phyloP scores from a whole-genome alignment of 2,888 invertebrate genomes.

The Leptura quadrifasciata region DNA sequence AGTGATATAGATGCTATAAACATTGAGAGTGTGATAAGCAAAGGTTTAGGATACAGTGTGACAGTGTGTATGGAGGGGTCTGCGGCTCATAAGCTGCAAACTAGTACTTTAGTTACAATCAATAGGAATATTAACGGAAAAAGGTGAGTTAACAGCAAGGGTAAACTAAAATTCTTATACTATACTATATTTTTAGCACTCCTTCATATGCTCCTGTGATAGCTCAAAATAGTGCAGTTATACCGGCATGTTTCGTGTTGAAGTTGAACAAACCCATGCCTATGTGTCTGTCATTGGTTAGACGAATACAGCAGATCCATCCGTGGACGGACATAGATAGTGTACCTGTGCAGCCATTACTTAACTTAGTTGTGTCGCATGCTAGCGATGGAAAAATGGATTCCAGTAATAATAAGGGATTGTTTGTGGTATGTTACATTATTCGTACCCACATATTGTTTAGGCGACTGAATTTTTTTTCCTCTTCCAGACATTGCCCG shows the following conservation, averaged over 20 bases:
- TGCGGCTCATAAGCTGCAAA: slow-evolving; percentile 88
- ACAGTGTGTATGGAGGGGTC: slow-evolving; percentile 94
- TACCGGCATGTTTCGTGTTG: slow-evolving; percentile 93
- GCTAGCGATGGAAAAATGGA: slow-evolving; percentile 85
- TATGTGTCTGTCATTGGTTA: slow-evolving; percentile 85
- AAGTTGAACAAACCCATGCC: slow-evolving; percentile 89
- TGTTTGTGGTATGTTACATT: slow-evolving; percentile 85
- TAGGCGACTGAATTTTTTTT: slow-evolving; percentile 8
- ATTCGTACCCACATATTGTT: slow-evolving; percentile 16
- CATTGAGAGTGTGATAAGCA: slow-evolving; percentile 82
- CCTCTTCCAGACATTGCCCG: slow-evolving; percentile 85
- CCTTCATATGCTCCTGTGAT: slow-evolving; percentile 89
- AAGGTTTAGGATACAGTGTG: slow-evolving; percentile 88
- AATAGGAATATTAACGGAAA: slow-evolving; percentile 84
- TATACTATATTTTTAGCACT: slow-evolving; percentile 74
- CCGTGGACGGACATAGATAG: slow-evolving; percentile 77
- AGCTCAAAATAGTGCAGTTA: slow-evolving; percentile 89
- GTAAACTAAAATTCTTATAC: background rate
- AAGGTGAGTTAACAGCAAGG: slow-evolving; percentile 75
- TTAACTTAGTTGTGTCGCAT: slow-evolving; percentile 87
- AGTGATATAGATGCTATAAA: slow-evolving; percentile 85
- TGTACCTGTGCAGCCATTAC: slow-evolving; percentile 76
- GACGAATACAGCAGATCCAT: slow-evolving; percentile 79
- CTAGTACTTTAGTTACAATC: slow-evolving; percentile 81
- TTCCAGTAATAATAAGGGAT: slow-evolving; percentile 84